Conservation (phyloP, 2,113 vertebrate genomes). For the Platycercus adscitus region DNA sequence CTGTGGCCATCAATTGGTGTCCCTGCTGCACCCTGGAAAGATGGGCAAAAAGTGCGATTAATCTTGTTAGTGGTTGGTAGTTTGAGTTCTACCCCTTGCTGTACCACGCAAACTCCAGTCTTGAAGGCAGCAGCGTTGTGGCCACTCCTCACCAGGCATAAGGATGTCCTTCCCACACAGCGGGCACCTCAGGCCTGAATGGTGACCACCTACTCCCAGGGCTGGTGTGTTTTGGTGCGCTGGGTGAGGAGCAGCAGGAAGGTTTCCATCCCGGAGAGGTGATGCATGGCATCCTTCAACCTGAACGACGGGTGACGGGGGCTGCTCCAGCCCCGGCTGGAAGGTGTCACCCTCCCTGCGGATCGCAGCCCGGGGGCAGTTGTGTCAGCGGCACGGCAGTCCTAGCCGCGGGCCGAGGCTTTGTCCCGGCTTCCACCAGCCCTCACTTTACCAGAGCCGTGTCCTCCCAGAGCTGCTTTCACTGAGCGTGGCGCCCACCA, state of each 20-base stretch:
- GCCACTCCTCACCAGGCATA: background rate
- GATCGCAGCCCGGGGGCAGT: background rate
- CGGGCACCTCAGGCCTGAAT: background rate
- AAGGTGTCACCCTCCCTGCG: background rate
- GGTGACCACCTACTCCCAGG: background rate
- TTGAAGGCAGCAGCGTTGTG: background rate
- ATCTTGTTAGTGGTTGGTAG: background rate
- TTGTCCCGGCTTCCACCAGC: background rate
- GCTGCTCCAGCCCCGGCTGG: background rate
- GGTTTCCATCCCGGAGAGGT: too few species aligned
- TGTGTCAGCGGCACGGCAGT: background rate
- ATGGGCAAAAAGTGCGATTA: background rate
- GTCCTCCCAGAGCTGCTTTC: background rate
- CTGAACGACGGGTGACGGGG: background rate
- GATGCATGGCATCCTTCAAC: background rate
- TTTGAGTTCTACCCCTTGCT: background rate
- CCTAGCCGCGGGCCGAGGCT: background rate
- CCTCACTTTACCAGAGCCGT: background rate
- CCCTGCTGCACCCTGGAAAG: background rate
- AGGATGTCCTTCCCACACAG: background rate
- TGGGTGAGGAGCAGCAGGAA: background rate
- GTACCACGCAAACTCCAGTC: too few species aligned
- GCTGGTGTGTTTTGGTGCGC: too few species aligned
- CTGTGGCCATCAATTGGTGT: background rate
- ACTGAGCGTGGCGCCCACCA: background rate